phyloP scores from a whole-genome alignment of 2,113 vertebrate species.

The Rhinichthys klamathensis region DNA sequence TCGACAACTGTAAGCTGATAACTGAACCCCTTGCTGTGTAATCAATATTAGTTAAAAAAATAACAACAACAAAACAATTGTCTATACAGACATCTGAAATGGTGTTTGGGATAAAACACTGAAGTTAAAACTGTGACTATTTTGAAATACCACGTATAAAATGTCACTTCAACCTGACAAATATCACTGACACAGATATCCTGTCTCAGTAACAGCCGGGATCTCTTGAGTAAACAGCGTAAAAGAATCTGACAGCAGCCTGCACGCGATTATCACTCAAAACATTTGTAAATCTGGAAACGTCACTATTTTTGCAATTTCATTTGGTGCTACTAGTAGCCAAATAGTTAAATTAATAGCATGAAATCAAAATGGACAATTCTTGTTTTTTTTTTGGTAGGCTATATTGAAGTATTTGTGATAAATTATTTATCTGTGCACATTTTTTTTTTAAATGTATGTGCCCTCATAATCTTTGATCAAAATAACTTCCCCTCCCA shows the following conservation, averaged over 20 bases:
- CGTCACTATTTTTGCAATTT: background rate
- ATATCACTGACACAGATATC: conserved; percentile 1
- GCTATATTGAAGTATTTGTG: too few species aligned
- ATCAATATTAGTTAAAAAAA: background rate
- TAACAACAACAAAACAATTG: conserved; percentile 24
- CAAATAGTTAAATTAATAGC: background rate
- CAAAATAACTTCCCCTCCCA: too few species aligned
- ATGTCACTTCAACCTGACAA: background rate
- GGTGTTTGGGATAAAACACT: background rate
- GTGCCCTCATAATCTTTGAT: too few species aligned
- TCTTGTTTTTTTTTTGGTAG: too few species aligned
- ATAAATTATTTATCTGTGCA: too few species aligned
- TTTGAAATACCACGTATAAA: background rate
- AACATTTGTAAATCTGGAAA: background rate
- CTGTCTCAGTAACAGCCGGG: conserved; percentile 1
- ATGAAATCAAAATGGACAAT: too few species aligned
- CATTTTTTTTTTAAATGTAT: too few species aligned
- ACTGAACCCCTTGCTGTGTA: conserved; percentile 26
- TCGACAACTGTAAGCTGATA: background rate
- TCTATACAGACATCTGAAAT: background rate
- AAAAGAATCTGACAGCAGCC: conserved; percentile 14
- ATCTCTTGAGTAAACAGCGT: background rate
- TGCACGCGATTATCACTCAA: background rate
- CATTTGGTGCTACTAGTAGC: background rate
- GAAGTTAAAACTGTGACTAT: background rate